These are phyloP conservation scores for Autographa gamma DNA, from an alignment of 2,888 invertebrate genomes.

Conservation along the genomic window DNA sequence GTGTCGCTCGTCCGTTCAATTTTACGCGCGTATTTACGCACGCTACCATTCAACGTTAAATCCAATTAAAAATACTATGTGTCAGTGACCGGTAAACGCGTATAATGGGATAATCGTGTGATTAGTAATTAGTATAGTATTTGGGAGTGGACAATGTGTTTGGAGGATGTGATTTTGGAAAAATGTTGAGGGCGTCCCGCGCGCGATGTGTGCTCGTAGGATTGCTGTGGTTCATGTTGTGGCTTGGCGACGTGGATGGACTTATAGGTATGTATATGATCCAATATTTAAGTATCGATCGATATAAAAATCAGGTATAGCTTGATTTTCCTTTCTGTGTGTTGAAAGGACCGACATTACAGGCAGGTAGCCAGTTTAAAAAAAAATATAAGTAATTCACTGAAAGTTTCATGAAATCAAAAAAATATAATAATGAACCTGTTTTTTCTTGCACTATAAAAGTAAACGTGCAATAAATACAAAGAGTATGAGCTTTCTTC, in stretches of 20 bases:
- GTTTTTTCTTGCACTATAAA: too few species aligned
- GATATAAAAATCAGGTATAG: neutral
- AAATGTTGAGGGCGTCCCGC: slow-evolving; percentile 82
- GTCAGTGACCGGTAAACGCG: slow-evolving; percentile 69
- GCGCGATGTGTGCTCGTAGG: slow-evolving; percentile 77
- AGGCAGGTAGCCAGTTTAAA: too few species aligned
- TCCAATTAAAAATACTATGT: slow-evolving; percentile 78
- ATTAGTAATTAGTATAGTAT: slow-evolving; percentile 69
- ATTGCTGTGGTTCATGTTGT: slow-evolving; percentile 76
- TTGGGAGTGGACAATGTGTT: slow-evolving; percentile 75
- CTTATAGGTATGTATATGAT: slow-evolving; percentile 77
- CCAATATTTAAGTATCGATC: neutral
- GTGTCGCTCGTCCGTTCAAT: slow-evolving; percentile 57
- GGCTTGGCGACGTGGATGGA: slow-evolving; percentile 73
- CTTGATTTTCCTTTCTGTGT: too few species aligned
- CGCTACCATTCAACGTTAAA: slow-evolving; percentile 77
- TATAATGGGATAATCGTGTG: slow-evolving; percentile 72
- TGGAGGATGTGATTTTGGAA: slow-evolving; percentile 82
- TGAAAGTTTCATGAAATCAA: too few species aligned
- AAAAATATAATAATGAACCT: too few species aligned
- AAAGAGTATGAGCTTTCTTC: too few species aligned
- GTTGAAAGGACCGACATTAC: too few species aligned
- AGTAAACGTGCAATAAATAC: too few species aligned
- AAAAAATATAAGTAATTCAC: too few species aligned
- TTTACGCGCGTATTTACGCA: slow-evolving; percentile 74